Percentiles rank a stretch among this genome's conserved stretches.
Conservation (phyloP, 2,113 vertebrate genomes). For the Apus apus region DNA sequence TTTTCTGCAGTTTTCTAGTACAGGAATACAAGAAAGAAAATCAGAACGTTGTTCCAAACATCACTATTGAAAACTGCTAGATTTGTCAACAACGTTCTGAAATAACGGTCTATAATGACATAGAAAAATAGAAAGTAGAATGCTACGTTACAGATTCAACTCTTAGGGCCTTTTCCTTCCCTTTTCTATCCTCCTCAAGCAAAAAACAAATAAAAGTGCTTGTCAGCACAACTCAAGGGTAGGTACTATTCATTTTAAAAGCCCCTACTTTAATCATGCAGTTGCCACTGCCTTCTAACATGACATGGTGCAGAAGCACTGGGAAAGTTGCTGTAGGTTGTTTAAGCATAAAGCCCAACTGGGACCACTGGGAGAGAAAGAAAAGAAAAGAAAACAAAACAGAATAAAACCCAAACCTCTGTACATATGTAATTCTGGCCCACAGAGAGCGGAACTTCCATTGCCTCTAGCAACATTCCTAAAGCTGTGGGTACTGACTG, state of each 20-base stretch:
- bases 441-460: slow-evolving; percentile 47
- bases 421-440: slow-evolving; percentile 31
- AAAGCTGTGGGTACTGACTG: slow-evolving; percentile 61
- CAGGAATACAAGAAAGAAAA: slow-evolving; percentile 59
- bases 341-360: slow-evolving; percentile 73
- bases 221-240: slow-evolving; percentile 62
- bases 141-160: neutral
- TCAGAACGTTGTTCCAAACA: slow-evolving; percentile 49
- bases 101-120: slow-evolving; percentile 28
- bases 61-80: slow-evolving; percentile 66
- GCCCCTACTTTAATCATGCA: slow-evolving; percentile 80
- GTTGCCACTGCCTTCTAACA: slow-evolving; percentile 63
- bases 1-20: slow-evolving; percentile 49
- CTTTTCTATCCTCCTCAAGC: neutral
- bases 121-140: slow-evolving; percentile 58
- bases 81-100: neutral
- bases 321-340: slow-evolving; percentile 52
- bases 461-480: slow-evolving; percentile 65
- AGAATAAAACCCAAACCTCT: slow-evolving; percentile 27
- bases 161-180: neutral
- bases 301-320: slow-evolving; percentile 78
- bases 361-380: slow-evolving; percentile 46
- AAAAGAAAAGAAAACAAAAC: slow-evolving; percentile 42
- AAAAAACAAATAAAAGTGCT: neutral
- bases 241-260: slow-evolving; percentile 64